Percentiles rank a stretch among this genome's conserved stretches.
phyloP scores from a whole-genome alignment of 2,888 invertebrate genomes.

The Pycnomerus fuliginosus region DNA sequence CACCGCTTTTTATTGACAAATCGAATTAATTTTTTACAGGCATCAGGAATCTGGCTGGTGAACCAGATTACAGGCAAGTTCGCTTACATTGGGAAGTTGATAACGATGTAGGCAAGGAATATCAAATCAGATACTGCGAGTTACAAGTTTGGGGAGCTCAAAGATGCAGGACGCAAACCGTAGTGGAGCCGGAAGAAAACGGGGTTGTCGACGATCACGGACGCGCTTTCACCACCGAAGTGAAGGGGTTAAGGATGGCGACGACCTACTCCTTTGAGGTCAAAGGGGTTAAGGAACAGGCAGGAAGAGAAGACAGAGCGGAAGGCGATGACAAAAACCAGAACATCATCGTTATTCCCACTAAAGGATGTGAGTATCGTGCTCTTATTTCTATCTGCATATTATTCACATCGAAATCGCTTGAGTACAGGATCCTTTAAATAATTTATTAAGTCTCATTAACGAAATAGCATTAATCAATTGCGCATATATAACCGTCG shows the following conservation, averaged over 20 bases:
- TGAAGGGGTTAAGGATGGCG: constrained; percentile 75
- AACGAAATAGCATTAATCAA: no score
- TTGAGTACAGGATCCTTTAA: no score
- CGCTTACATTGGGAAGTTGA: constrained; percentile 65
- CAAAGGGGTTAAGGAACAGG: constrained; percentile 55
- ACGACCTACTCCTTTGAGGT: constrained; percentile 81
- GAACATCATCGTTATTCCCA: constrained; percentile 72
- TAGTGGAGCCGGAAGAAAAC: constrained; percentile 37
- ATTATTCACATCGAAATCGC: no score
- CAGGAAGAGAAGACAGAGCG: constrained; percentile 50
- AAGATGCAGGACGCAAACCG: constrained; percentile 63
- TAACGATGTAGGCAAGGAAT: constrained; percentile 57
- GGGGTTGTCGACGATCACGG: constrained; percentile 37
- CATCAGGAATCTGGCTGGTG: constrained; percentile 63
- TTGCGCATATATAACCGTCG: no score
- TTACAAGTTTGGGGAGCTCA: constrained; percentile 77
- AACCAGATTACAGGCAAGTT: constrained; percentile 67
- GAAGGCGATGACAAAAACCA: constrained; percentile 56
- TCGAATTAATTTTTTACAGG: constrained; percentile 37
- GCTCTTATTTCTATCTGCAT: no score
- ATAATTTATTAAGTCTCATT: no score
- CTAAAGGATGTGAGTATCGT: constrained; percentile 75
- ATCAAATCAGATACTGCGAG: constrained; percentile 76
- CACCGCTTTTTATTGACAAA: background rate
- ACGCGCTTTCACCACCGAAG: constrained; percentile 59